Evolutionary conservation across 2,888 invertebrate genomes (phyloP).

Genomic region (Chrysolina oricalcia): DNA sequence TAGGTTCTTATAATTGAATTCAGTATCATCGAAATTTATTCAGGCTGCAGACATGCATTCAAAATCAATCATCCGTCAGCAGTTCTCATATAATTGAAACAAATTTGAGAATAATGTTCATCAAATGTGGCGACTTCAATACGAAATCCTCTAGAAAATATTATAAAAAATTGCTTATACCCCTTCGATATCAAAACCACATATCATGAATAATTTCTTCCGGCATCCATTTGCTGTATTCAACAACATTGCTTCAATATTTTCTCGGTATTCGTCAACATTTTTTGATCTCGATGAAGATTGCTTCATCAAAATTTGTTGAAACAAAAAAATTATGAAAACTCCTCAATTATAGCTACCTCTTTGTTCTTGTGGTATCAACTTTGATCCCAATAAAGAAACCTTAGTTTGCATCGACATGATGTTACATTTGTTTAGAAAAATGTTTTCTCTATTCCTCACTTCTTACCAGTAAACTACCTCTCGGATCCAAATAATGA

Average conservation of each 20-base stretch:
- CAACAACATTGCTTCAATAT: background rate
- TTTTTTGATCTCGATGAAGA: background rate
- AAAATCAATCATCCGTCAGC: too few species aligned
- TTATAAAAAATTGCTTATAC: background rate
- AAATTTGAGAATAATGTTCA: too few species aligned
- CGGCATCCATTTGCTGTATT: constrained; percentile 1
- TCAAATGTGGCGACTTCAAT: too few species aligned
- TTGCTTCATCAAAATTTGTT: constrained; percentile 1
- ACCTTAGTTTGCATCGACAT: background rate
- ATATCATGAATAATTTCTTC: constrained; percentile 5
- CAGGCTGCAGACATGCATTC: constrained; percentile 4
- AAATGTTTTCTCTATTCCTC: constrained; percentile 1
- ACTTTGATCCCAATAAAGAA: background rate
- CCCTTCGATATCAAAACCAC: constrained; percentile 23
- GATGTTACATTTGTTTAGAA: constrained; percentile 8
- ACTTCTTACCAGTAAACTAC: background rate
- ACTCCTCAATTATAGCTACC: constrained; percentile 18
- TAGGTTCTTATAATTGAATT: background rate
- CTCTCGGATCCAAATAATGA: constrained; percentile 14
- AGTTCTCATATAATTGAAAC: too few species aligned
- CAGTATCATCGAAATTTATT: constrained; percentile 5
- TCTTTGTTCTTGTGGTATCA: constrained; percentile 9
- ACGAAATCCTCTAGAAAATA: constrained; percentile 10
- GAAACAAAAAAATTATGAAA: constrained; percentile 12
- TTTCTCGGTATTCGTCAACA: constrained; percentile 6